phyloP scores from a whole-genome alignment of 2,797 vertebrate genomes.

The Falco novaeseelandiae region DNA sequence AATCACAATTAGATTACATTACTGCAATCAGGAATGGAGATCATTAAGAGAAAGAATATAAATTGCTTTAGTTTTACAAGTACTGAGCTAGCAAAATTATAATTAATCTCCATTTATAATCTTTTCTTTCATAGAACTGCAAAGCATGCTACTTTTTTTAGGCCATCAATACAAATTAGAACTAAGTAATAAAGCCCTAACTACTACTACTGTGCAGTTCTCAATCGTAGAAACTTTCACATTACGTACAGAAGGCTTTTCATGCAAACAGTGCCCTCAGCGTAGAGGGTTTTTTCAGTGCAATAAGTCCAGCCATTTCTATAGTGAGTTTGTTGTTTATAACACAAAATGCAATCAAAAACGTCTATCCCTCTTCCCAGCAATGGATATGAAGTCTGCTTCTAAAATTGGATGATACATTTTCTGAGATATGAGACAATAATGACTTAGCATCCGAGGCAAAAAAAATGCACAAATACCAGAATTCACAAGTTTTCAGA shows the following conservation, averaged over 20 bases:
- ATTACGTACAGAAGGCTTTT: constrained; percentile 70
- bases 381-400: constrained; percentile 59
- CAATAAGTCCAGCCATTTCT: constrained; percentile 71
- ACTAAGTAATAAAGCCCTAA: constrained; percentile 89
- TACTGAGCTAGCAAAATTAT: constrained; percentile 99
- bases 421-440: constrained; percentile 57
- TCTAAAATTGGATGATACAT: constrained; percentile 52
- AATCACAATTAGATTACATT: constrained; percentile 99
- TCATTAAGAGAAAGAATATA: constrained; percentile 99
- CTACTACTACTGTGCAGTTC: constrained; percentile 75
- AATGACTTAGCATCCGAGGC: constrained; percentile 45
- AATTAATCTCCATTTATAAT: constrained; percentile 99
- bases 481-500: constrained; percentile 33
- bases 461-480: not conserved
- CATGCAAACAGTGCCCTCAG: constrained; percentile 69
- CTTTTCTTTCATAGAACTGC: constrained; percentile 95
- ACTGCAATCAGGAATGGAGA: constrained; percentile 99
- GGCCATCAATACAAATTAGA: constrained; percentile 98
- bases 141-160: constrained; percentile 95
- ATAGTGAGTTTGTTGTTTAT: constrained; percentile 37
- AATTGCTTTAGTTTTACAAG: constrained; percentile 99
- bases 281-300: constrained; percentile 26
- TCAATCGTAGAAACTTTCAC: constrained; percentile 77
- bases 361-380: not conserved
- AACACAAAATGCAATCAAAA: constrained; percentile 46